Evolutionary conservation across 2,888 invertebrate species (phyloP).

Genomic region (Labia minor): DNA sequence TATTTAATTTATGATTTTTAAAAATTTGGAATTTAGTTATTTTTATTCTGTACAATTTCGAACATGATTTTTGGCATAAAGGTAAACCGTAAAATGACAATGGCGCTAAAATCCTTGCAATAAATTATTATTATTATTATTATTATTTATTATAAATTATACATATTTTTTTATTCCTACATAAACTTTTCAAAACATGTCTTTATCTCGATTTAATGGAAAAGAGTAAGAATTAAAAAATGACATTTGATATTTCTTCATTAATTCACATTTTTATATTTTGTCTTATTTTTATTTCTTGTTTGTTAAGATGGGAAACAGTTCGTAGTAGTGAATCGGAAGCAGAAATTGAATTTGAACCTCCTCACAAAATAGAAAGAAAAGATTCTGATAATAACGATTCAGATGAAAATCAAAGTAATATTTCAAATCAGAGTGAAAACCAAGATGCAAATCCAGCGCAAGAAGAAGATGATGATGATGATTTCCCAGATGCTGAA

Average conservation of each 20-base stretch:
- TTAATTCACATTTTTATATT: neutral
- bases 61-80: no score
- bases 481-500: conserved; percentile 32
- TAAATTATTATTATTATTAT: no score
- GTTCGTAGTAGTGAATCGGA: neutral
- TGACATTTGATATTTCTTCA: neutral
- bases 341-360: neutral
- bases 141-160: no score
- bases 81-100: no score
- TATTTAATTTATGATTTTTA: no score
- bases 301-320: neutral
- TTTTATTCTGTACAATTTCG: no score
- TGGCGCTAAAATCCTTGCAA: no score
- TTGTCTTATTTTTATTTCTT: neutral
- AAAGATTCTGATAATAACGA: neutral
- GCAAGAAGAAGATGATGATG: conserved; percentile 25
- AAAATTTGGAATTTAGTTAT: no score
- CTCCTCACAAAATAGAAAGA: neutral
- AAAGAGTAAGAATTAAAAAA: neutral
- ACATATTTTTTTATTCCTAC: no score
- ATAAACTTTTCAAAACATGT: neutral
- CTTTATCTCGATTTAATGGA: neutral
- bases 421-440: neutral
- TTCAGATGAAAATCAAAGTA: neutral
- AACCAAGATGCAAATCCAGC: neutral